A percentile compares a stretch with the other conserved stretches of the same genome.
These are phyloP conservation scores for Mirounga angustirostris DNA, from an alignment of 2,113 vertebrate genomes.

Conservation along the genomic window DNA sequence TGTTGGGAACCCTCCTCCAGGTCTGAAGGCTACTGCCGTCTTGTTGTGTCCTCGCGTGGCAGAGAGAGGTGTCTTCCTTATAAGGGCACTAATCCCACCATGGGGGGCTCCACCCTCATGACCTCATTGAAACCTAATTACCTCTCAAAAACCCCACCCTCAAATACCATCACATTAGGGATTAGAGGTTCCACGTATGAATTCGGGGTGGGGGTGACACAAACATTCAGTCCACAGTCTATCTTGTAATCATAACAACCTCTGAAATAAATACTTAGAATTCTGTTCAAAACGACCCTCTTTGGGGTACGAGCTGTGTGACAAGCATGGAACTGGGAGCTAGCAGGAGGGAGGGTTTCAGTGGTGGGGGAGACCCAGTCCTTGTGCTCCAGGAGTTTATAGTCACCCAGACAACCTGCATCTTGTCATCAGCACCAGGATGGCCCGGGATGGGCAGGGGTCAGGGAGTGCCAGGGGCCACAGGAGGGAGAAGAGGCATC, in stretches of 20 bases:
- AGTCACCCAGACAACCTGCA: too few relatives aligned
- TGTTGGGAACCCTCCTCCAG: background rate
- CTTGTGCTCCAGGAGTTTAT: background rate
- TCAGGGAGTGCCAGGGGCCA: accelerated
- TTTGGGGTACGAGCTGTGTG: background rate
- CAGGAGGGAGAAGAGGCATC: background rate
- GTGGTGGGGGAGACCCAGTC: background rate
- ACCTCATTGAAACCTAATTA: too few relatives aligned
- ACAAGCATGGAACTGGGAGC: too few relatives aligned
- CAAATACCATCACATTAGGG: background rate
- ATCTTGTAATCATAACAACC: background rate
- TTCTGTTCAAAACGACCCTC: background rate
- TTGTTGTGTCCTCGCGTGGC: background rate
- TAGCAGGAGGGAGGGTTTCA: background rate
- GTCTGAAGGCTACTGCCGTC: background rate
- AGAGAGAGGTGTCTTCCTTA: background rate
- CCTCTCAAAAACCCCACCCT: background rate
- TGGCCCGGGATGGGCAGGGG: too few relatives aligned
- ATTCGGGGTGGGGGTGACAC: too few relatives aligned
- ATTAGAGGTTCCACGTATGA: background rate
- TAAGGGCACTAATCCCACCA: background rate
- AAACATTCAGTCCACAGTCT: background rate
- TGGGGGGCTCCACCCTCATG: background rate
- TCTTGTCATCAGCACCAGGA: background rate
- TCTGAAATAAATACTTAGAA: background rate